Evolutionary conservation across 2,797 vertebrate species (phyloP), one percentile per base, ranked within the genome.

Genomic region (Philypnodon macrostomus): DNA sequence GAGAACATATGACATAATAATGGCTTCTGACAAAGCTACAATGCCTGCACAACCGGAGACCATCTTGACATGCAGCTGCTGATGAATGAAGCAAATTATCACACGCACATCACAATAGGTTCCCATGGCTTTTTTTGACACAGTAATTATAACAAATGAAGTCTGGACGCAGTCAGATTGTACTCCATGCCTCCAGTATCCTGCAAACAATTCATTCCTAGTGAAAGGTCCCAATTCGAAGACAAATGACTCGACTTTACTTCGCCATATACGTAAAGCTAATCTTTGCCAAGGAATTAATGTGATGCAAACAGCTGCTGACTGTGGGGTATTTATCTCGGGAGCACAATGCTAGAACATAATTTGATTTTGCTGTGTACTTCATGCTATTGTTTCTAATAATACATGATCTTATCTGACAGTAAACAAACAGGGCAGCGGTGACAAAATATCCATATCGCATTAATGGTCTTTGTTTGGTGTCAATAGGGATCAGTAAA

Each of bases 61-160:
- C 4, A 36, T 27, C 33, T 36, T 52, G 53, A 58, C 38, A 59
- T 42, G 49, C 37, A 60, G 27, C 44, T 19, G 55, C 58, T 80
- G 80, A 83, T 76, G 41, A 79, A 86, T 80, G 65, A 67, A 47
- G 53, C 37, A 73, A 71, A 83, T 80, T 75, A 84, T 66, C 50
- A 45, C 50, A 45, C 31, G 45, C 42, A 58, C 44, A 70, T 71
- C 69, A 67, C 59, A 76, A 69, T 56, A 67, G 63, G 45, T 77
- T 74, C 50, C 65, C 39, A 18, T 60, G 27, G 41, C 59, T 56
- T 58, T 67, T 67, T 46, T 15, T 39, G 51, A 54, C 53, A 58
- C 46, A 27, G 72, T 84, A 82, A 84, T 84, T 78, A 76, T 79
- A 84, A 85, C 62, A 83, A 85, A 85, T 80, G 58, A 69, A 75